These are phyloP conservation scores for Pammene aurita DNA, from an alignment of 2,888 invertebrate species.

Conservation along the genomic window DNA sequence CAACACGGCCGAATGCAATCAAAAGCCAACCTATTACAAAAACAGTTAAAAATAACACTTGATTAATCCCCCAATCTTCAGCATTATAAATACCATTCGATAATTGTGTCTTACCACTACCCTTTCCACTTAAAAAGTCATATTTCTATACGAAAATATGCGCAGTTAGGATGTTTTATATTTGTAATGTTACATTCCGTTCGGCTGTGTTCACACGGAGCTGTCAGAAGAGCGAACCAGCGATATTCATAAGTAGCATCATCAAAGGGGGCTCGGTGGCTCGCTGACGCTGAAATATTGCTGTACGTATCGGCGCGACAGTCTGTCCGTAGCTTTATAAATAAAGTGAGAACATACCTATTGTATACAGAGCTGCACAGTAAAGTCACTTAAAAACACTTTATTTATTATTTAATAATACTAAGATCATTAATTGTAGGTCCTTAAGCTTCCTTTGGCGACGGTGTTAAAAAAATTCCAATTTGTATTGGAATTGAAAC, in stretches of 20 bases:
- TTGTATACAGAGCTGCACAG: slow-evolving; percentile 50
- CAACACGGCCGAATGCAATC: not conserved
- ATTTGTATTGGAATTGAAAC: too few species aligned
- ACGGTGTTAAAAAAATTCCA: too few species aligned
- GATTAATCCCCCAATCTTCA: slow-evolving; percentile 46
- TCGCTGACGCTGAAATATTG: slow-evolving; percentile 77
- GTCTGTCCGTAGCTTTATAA: slow-evolving; percentile 71
- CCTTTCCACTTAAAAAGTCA: not conserved
- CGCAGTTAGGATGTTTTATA: not conserved
- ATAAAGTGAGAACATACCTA: slow-evolving; percentile 70
- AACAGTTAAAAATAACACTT: slow-evolving; percentile 44
- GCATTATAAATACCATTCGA: slow-evolving; percentile 32
- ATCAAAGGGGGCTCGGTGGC: slow-evolving; percentile 72
- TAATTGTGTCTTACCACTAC: slow-evolving; percentile 44
- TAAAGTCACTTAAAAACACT: not conserved
- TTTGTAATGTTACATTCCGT: slow-evolving; percentile 47
- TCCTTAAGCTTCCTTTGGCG: too few species aligned
- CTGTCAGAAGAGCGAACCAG: slow-evolving; percentile 60
- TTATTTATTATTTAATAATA: not conserved
- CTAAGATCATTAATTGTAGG: not conserved
- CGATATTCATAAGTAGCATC: slow-evolving; percentile 77
- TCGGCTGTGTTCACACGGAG: slow-evolving; percentile 48
- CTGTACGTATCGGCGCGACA: slow-evolving; percentile 74
- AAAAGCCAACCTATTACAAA: slow-evolving; percentile 13
- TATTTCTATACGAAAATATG: not conserved